Evolutionary conservation across 2,797 vertebrate species (phyloP).

Genomic region (Botia kubotai): DNA sequence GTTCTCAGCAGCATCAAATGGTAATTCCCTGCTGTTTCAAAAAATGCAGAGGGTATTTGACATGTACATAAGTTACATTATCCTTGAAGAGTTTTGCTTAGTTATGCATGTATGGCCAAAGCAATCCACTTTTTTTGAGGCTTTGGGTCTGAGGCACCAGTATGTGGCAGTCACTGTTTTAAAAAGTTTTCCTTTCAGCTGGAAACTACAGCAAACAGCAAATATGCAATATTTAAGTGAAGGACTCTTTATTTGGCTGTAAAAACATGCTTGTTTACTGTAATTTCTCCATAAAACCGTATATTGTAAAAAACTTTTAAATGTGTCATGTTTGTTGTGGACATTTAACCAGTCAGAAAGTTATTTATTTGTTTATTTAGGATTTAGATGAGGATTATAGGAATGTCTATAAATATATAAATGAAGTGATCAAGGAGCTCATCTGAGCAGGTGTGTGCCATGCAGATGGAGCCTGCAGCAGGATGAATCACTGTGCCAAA

Average conservation of each 20-base stretch:
- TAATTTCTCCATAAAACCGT: not conserved
- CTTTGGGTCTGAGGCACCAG: not conserved
- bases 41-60: too few relatives aligned
- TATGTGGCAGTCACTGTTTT: not conserved
- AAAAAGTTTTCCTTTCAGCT: not conserved
- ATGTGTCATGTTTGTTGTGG: not conserved
- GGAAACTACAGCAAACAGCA: not conserved
- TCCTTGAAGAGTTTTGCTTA: too few relatives aligned
- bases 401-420: constrained; percentile 30
- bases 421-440: constrained; percentile 14
- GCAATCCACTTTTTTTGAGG: not conserved
- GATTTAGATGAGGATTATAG: not conserved
- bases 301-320: not conserved
- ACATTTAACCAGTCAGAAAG: not conserved
- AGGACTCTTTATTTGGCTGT: not conserved
- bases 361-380: not conserved
- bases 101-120: not conserved
- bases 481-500: constrained; percentile 57
- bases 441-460: constrained; percentile 40
- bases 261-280: constrained; percentile 2
- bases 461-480: constrained; percentile 43
- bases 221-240: not conserved
- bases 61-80: too few relatives aligned
- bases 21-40: too few relatives aligned
- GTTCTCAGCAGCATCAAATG: too few relatives aligned